phyloP scores from a whole-genome alignment of 2,888 invertebrate genomes.

The Drosophila greeni region DNA sequence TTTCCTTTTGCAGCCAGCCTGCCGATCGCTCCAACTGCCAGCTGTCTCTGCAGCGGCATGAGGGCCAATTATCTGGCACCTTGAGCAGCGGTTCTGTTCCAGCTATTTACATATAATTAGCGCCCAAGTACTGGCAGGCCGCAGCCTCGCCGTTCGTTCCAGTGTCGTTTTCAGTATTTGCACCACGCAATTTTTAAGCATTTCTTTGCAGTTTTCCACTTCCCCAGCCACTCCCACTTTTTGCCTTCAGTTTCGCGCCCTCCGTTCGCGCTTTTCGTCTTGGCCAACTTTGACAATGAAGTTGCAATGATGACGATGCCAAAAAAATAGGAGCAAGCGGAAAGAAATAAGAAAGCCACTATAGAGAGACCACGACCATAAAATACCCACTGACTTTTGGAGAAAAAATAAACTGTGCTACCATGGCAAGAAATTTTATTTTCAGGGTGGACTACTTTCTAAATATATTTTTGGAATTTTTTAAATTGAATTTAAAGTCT shows the following conservation, averaged over 20 bases:
- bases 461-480: neutral
- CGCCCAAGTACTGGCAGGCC: constrained; percentile 50
- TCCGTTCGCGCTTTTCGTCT: constrained; percentile 36
- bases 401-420: neutral
- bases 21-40: constrained; percentile 25
- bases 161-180: constrained; percentile 44
- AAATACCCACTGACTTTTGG: neutral
- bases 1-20: constrained; percentile 7
- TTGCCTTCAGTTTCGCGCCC: neutral
- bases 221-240: neutral
- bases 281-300: constrained; percentile 65
- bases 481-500: no score
- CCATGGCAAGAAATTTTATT: no score
- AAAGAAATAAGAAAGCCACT: constrained; percentile 14
- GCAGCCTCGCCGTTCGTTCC: constrained; percentile 28
- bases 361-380: neutral
- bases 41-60: constrained; percentile 35
- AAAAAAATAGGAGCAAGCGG: constrained; percentile 12
- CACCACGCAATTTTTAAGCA: constrained; percentile 28
- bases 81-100: constrained; percentile 46
- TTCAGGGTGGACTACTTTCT: neutral
- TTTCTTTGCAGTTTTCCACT: constrained; percentile 27
- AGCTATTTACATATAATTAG: constrained; percentile 73
- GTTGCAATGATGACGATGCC: constrained; percentile 60
- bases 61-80: constrained; percentile 62